Conservation (phyloP, 2,113 vertebrate genomes). For the Hippocampus barbouri region DNA sequence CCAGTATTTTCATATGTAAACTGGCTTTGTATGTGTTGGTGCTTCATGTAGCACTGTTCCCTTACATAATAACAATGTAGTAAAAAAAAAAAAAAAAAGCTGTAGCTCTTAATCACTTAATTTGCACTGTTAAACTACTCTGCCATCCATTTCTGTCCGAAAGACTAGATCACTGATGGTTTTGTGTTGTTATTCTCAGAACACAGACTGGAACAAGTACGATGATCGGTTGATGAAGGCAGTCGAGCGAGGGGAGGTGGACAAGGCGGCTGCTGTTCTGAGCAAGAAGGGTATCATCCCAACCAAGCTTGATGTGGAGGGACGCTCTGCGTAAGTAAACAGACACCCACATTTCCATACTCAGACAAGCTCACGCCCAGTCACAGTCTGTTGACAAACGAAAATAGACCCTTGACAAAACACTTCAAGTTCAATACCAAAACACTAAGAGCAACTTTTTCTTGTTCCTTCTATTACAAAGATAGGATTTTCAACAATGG, state of each 20-base stretch:
- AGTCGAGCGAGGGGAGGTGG: slow-evolving; percentile 90
- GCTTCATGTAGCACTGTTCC: background rate
- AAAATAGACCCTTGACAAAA: background rate
- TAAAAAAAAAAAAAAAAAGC: background rate
- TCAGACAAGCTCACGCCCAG: background rate
- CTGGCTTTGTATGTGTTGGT: background rate
- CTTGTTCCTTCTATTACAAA: background rate
- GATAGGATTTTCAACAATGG: slow-evolving; percentile 11
- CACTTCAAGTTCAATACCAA: background rate
- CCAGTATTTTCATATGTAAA: background rate
- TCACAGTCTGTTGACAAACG: background rate
- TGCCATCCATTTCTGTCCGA: background rate
- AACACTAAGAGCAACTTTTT: background rate
- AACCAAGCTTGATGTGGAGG: slow-evolving; percentile 91
- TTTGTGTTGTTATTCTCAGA: slow-evolving; percentile 56
- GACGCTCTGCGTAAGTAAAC: slow-evolving; percentile 90
- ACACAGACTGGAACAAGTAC: slow-evolving; percentile 95
- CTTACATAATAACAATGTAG: background rate
- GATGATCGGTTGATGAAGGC: slow-evolving; percentile 97
- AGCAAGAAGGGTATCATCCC: slow-evolving; percentile 89
- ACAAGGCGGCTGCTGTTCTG: slow-evolving; percentile 88
- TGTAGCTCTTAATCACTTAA: background rate
- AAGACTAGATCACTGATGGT: slow-evolving; percentile 11
- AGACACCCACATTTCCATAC: background rate
- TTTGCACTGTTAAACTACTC: background rate